A percentile compares a stretch with the other conserved stretches of the same genome.
Evolutionary conservation across 2,113 vertebrate species (phyloP).

Genomic region (Pterocles gutturalis): DNA sequence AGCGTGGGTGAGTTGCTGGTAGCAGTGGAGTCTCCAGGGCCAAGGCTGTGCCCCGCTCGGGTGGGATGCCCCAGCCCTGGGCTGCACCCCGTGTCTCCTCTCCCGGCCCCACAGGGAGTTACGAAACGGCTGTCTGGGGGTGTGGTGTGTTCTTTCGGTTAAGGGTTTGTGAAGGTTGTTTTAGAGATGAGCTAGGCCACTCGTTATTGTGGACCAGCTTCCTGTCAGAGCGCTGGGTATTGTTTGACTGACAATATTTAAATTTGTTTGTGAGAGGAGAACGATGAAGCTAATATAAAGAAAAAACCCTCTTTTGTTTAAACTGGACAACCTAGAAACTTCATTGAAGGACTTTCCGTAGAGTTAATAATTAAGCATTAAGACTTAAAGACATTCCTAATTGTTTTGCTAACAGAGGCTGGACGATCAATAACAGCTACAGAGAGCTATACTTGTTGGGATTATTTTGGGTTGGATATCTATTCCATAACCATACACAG

Average conservation of each 20-base stretch:
- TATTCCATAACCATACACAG: accelerated
- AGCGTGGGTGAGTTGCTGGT: accelerated
- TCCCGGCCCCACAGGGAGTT: neutral
- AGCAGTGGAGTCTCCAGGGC: neutral
- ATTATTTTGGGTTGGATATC: accelerated
- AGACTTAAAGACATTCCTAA: neutral
- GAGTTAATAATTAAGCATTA: neutral
- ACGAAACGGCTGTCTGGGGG: neutral
- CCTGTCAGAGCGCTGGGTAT: neutral
- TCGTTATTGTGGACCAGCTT: neutral
- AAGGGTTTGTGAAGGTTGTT: neutral
- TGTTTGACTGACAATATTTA: neutral
- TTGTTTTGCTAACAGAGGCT: neutral
- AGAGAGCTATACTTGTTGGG: accelerated
- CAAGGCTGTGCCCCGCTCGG: accelerated
- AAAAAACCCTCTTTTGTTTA: accelerated
- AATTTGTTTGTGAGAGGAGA: neutral
- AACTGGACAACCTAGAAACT: neutral
- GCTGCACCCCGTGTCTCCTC: accelerated
- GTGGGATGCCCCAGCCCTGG: accelerated
- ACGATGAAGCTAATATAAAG: neutral
- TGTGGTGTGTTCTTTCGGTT: accelerated
- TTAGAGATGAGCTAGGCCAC: too few relatives aligned
- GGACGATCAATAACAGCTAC: accelerated
- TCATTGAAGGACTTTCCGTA: neutral